Base-by-base conservation (phyloP, 2,797 vertebrate genomes). In the Acomys russatus region DNA sequence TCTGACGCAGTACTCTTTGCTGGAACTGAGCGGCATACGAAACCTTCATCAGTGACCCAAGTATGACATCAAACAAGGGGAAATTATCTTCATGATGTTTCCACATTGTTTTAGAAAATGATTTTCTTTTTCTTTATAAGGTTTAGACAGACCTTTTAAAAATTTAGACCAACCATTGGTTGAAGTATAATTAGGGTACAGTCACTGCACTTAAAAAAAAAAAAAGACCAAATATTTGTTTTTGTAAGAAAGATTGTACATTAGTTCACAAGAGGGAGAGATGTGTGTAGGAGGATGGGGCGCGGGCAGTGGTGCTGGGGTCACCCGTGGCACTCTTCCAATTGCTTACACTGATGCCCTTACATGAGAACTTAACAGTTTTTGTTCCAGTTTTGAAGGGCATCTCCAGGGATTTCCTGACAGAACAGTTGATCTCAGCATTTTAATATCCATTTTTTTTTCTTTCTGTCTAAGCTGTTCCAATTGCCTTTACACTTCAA, bases 151-250 rank as follows among this genome's bases (percentile, higher is more conserved):
- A 20, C 80, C 88, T 96, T 66, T 88, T 38, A 85, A 68, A 17
- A 63, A 54, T 77, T 91, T 84, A 12, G 66, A 70, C 88, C 91
- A 93, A 38, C n/a, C 89, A 33, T 15, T 44, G 63, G 61, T 91
- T 49, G 7, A 89, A 89, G 84, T 90, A 84, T 91, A 91, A 92
- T 92, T 49, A 92, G 59, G 22, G 73, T 30, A 63, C 14, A 79
- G 38, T 49, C 61, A 1, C 56, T 89, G 94, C 64, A 70, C 76
- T 83, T 54, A 71, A 74, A 54, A 63, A 68, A 71, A 68, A 71
- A 30, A 44, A 68, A 64, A n/a, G 38, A n/a, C 8, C 61, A 6
- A 89, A 0, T 38, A 14, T 44, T 84, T 95, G 83, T 59, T 70
- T 84, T 82, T 14, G 12, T 28, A 35, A 56, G 51, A 33, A 20